Evolutionary conservation across 2,888 invertebrate genomes (phyloP), one percentile per base, ranked within the genome.

Genomic region (Drosophila mimica): DNA sequence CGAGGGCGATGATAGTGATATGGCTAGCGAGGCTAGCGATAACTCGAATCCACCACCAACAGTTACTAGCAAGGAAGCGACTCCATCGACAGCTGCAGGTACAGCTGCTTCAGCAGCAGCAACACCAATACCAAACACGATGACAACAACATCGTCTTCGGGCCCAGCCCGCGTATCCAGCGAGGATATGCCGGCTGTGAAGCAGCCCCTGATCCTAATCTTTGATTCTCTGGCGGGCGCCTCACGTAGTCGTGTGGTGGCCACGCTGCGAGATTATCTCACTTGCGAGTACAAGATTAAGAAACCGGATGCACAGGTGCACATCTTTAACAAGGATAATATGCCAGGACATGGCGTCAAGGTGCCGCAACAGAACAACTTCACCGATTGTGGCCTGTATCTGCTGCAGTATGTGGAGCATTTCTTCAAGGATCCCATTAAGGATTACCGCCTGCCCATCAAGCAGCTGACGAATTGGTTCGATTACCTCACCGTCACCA

Each of bases 341-440:
- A 97, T 99, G 87, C 96, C 96, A 90, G 98, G 98, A 7, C 95
- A 96, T 79, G 96, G 96, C 89, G 97, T 98, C 0, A 97, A 97
- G 94, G 97, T 98, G 77, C 99, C 99, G n/a, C 98, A 99, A 92
- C 99, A 99, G 94, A 97, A 96, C 80, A 99, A 99, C 94, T 98
- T 96, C 92, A 97, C 97, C 48, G 99, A 99, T 93, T 99, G 99
- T 93, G 99, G 99, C 0, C 94, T 99, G 17, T 99, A 97, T 93
- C 94, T 99, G 70, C 94, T 99, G 63, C 98, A 99, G 92, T 99
- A 99, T 94, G 98, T 98, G 7, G 99, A 99, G 94, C 97, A 97
- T 72, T 99, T 99, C 94, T 98, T 99, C 93, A 95, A 96, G 94
- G 95, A 96, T 90, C 98, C 98, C 0, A 95, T 98, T 64, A 94